These are phyloP conservation scores for Lapara coniferarum DNA, from an alignment of 2,888 invertebrate genomes.

Conservation along the genomic window DNA sequence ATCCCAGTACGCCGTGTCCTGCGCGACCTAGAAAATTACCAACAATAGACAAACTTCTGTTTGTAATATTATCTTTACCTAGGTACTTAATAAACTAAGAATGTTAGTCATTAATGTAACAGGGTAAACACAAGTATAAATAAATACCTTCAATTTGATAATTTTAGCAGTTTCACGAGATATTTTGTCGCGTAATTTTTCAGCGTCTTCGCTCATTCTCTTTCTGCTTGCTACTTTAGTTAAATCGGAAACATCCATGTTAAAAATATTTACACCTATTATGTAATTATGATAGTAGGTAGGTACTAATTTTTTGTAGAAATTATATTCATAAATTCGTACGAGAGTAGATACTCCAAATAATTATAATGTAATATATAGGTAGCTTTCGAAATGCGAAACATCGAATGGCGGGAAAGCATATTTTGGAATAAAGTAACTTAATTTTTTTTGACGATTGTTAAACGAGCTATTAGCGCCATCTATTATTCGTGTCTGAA, in stretches of 20 bases:
- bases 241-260: conserved; percentile 40
- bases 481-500: too few relatives aligned
- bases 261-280: conserved; percentile 26
- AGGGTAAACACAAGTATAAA: conserved; percentile 14
- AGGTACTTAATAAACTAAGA: background rate
- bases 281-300: background rate
- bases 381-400: too few relatives aligned
- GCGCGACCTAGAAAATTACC: conserved; percentile 59
- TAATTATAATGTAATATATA: too few relatives aligned
- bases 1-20: conserved; percentile 74
- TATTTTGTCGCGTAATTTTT: conserved; percentile 66
- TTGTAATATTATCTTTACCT: background rate
- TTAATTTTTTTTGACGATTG: too few relatives aligned
- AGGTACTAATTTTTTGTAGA: background rate
- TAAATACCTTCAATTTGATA: conserved; percentile 69
- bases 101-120: background rate
- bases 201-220: conserved; percentile 60
- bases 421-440: too few relatives aligned
- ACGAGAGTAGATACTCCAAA: too few relatives aligned
- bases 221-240: conserved; percentile 61
- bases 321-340: too few relatives aligned
- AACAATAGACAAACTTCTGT: background rate
- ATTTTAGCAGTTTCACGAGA: conserved; percentile 65
- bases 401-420: too few relatives aligned
- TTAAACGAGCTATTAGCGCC: too few relatives aligned